Base-by-base conservation (phyloP, 2,888 invertebrate genomes). In the Tuta absoluta region DNA sequence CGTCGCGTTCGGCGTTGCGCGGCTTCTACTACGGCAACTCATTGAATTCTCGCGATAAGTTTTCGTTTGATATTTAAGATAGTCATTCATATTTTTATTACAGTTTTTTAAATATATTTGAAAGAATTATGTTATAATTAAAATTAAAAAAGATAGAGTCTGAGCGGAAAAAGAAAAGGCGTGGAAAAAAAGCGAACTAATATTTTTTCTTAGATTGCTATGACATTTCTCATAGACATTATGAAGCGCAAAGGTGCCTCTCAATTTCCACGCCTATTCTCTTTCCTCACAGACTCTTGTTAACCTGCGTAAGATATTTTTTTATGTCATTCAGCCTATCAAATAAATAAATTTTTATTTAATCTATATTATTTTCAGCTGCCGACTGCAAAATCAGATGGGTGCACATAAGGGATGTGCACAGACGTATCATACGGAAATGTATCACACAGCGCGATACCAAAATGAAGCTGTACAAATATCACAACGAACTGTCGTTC, bases 361-460 rank as follows among this genome's bases (percentile, higher is more conserved):
- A 48, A 17, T 19, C 49, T 24, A 37, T 49, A 41, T 24, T 45
- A 45, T n/a, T 85, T 81, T 28, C 75, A 91, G 91, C 89, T 45
- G 79, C 79, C 0, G 88, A 87, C 61, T 91, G 91, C 68, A 91
- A 91, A 81, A 75, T 85, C 1, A 76, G 91, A 69, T 91, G 91
- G 91, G 84, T 91, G 48, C 88, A 91, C 67, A 91, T 91, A 71
- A 77, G 91, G 66, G 91, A 91, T 45, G 91, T 90, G 0, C 84
- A 90, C 68, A 75, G 91, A 53, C 71, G 91, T 8, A 87, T 89
- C 38, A 68, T 90, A 41, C 80, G 81, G 33, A 86, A 86, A 67
- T 78, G 73, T 63, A 33, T 78, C 4, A 62, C 64, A n/a, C 76
- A 69, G 21, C 73, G 74, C 0, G 71, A 71, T 0, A 68, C 70